Evolutionary conservation across 2,888 invertebrate genomes (phyloP), one percentile per base, ranked within the genome.

Genomic region (Xestia sexstrigata): DNA sequence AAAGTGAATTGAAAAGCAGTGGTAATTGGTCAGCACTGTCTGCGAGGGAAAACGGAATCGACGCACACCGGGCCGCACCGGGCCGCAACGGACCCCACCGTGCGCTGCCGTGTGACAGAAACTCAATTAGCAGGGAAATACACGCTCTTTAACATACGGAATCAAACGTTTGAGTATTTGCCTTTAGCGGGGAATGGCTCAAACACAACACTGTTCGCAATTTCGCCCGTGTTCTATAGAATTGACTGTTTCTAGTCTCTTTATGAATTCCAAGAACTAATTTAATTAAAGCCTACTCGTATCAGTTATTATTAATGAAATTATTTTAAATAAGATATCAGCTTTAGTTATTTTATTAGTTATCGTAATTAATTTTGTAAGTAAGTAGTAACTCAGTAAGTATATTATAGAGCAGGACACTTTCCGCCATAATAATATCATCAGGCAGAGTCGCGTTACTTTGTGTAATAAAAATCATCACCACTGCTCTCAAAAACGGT

Each of bases 1-100:
- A 93, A 93, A 93, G 92, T 88, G 93, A 93, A 93, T 93, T 88
- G 90, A 89, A 90, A 91, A 93, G 90, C 90, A 87, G 87, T 87
- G 74, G 74, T 88, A 88, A 88, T 88, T 90, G 87, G 86, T 80
- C 77, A 70, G 81, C 78, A 82, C 80, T 78, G 80, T 81, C 82
- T 71, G 79, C 70, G 63, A 74, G 73, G 70, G 80, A 76, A 85
- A 82, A 84, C 84, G 78, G 83, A 85, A 87, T 84, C 78, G 70
- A 76, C 68, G 81, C 74, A 83, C 79, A 84, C 79, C 62, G 80
- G 74, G 68, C 60, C 70, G 62, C 30, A 79, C 47, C 60, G 78
- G 75, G 74, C 63, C 73, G 52, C 69, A 47, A 3, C 74, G 74
- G 72, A 63, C 20, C 68, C 52, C 60, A 52, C 45, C 45, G 26